These are phyloP conservation scores for Pentalonia nigronervosa DNA, from an alignment of 1,140 invertebrate genomes.

Conservation along the genomic window DNA sequence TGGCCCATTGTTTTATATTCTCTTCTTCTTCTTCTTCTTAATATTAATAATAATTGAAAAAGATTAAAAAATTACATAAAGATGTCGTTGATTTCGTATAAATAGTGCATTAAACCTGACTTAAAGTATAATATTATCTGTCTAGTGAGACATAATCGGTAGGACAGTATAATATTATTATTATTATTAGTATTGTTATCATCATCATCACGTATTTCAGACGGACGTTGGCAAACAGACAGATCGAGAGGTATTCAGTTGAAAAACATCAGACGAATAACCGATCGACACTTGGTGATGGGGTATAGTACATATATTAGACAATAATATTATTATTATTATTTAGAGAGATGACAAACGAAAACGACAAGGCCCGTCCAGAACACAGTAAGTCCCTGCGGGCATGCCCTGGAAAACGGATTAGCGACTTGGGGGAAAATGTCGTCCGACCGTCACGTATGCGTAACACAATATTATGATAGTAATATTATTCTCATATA, in stretches of 20 bases:
- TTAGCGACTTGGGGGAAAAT: background rate
- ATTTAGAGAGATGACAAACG: background rate
- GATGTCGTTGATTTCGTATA: background rate
- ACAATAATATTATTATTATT: background rate
- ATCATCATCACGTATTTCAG: background rate
- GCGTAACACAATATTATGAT: background rate
- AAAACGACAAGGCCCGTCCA: background rate
- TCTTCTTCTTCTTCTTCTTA: background rate
- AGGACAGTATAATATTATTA: background rate
- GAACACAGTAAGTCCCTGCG: too few species aligned
- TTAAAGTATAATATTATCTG: background rate
- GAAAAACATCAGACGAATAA: background rate
- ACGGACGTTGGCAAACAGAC: background rate
- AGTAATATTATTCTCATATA: background rate
- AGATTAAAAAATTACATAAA: background rate
- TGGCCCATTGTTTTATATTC: slow-evolving; percentile 5
- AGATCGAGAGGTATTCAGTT: background rate
- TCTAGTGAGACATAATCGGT: background rate
- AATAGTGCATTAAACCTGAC: background rate
- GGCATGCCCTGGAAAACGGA: background rate
- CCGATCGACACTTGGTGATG: background rate
- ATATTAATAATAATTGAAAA: slow-evolving; percentile 30
- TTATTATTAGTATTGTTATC: background rate
- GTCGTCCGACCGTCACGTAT: background rate
- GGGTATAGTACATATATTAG: background rate